A percentile compares a stretch with the other conserved stretches of the same genome.
Evolutionary conservation across 2,113 vertebrate species (phyloP).

Genomic region (Gracilinanus agilis): DNA sequence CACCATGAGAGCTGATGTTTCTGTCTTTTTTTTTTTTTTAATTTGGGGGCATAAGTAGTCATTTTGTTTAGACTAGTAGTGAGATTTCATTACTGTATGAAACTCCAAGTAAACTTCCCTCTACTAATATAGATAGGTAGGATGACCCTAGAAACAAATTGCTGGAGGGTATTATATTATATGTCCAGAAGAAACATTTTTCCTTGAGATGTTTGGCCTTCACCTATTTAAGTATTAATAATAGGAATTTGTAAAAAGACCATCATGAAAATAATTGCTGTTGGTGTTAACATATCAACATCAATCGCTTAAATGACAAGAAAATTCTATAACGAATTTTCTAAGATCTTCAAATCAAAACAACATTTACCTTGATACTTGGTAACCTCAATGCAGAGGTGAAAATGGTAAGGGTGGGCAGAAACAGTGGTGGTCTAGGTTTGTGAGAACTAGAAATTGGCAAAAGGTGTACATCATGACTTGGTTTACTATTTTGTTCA

Average conservation of each 20-base stretch:
- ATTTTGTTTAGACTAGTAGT: not conserved
- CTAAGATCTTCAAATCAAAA: not conserved
- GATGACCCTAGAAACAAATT: not conserved
- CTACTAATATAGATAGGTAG: not conserved
- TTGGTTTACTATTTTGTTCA: not conserved
- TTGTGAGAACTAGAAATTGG: too few species aligned
- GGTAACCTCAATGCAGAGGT: not conserved
- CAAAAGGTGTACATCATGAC: not conserved
- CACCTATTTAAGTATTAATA: not conserved
- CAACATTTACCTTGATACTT: not conserved
- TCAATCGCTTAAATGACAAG: not conserved
- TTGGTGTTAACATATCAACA: not conserved
- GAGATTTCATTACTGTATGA: not conserved
- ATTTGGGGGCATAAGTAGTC: not conserved
- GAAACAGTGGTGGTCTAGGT: not conserved
- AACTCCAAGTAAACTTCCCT: not conserved
- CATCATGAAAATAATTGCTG: not conserved
- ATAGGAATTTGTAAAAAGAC: not conserved
- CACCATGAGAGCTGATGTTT: not conserved
- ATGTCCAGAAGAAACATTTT: not conserved
- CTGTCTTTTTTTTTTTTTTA: too few species aligned
- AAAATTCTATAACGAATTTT: not conserved
- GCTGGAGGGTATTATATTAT: not conserved
- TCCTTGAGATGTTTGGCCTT: not conserved
- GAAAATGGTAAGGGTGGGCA: not conserved